A percentile compares a stretch with the other conserved stretches of the same genome.
Evolutionary conservation across 2,888 invertebrate genomes (phyloP).

Genomic region (Torymus tubicola): DNA sequence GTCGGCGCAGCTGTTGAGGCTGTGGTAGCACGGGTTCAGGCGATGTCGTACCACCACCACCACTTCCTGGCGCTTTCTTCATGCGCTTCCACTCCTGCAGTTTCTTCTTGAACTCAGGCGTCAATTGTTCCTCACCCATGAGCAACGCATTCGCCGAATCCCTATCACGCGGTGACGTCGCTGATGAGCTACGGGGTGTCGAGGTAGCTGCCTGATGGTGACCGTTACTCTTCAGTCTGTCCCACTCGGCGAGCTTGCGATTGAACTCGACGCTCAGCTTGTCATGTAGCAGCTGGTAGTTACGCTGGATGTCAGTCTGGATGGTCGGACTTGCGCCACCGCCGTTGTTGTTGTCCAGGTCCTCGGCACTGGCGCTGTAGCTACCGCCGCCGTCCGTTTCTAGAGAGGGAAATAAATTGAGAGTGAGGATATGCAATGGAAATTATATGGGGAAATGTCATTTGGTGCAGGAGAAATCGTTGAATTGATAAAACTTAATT

Average conservation of each 20-base stretch:
- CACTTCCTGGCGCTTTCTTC: conserved; percentile 75
- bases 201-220: conserved; percentile 22
- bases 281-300: conserved; percentile 85
- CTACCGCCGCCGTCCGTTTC: conserved; percentile 63
- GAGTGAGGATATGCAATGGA: no score
- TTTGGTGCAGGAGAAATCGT: no score
- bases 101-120: conserved; percentile 89
- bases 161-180: conserved; percentile 57
- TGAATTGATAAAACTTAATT: no score
- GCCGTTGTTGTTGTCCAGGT: conserved; percentile 61
- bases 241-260: conserved; percentile 83
- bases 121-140: conserved; percentile 83
- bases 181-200: neutral
- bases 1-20: conserved; percentile 70
- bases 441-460: no score
- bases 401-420: neutral
- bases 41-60: conserved; percentile 53
- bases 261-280: conserved; percentile 87
- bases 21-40: conserved; percentile 59
- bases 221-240: conserved; percentile 68
- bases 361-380: conserved; percentile 68
- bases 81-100: conserved; percentile 91
- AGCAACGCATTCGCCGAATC: conserved; percentile 68
- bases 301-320: conserved; percentile 84
- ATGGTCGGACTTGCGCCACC: conserved; percentile 64